Evolutionary conservation across 1,140 invertebrate species (phyloP), one percentile per base, ranked within the genome.

Genomic region (Cydia strobilella): DNA sequence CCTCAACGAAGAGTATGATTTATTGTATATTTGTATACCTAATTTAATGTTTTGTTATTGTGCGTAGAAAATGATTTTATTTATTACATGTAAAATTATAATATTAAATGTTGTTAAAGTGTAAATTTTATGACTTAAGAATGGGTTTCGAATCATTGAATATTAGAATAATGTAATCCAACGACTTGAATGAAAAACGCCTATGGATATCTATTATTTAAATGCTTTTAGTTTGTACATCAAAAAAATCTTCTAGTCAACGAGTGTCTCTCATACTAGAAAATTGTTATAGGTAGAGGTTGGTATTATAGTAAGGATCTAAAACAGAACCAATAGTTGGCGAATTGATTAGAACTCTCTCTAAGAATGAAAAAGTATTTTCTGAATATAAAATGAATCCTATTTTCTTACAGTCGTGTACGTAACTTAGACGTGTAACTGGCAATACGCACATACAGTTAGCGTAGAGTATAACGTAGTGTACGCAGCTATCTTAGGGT

Each of bases 121-220:
- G 42, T 73, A 73, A 73, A 48, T 51, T 83, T 86, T 89, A 82
- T 78, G 79, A 75, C 79, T 80, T 86, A 86, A 87, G 81, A 80
- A 86, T 80, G 82, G 86, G 90, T 91, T 91, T 91, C 87, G 77
- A 84, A 90, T 90, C 89, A 91, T 91, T 91, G 88, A 91, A 90
- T 80, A 79, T 83, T 87, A 84, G 80, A 79, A 72, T 75, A 69
- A 77, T 86, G 79, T 85, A 79, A 83, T 82, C 78, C 82, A 86
- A 86, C 81, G 86, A 89, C 82, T 84, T 81, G 66, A 74, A 45
- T 25, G 82, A 80, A 84, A 85, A 42, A 69, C 25, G 83, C 79
- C 81, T 84, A 84, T 82, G 77, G 73, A 76, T 73, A 51, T 78
- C 78, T 84, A 80, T 74, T 80, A 84, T 88, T 87, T 75, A 82